Evolutionary conservation across 2,797 vertebrate species (phyloP).

Genomic region (Manis crassicaudata): DNA sequence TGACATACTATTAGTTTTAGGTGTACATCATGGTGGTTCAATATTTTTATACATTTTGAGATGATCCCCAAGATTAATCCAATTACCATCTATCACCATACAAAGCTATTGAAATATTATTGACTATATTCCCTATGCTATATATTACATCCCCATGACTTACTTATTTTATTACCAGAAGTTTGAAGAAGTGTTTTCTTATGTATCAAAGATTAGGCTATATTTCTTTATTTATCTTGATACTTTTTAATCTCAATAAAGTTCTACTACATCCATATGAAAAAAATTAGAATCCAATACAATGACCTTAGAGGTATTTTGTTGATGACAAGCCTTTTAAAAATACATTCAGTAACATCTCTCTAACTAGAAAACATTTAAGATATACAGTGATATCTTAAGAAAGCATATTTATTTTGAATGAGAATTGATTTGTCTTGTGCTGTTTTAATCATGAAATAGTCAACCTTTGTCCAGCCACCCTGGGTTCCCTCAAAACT

Average conservation of each 20-base stretch:
- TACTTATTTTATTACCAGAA: too few relatives aligned
- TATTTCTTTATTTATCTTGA: background rate
- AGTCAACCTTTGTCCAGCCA: background rate
- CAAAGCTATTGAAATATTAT: too few relatives aligned
- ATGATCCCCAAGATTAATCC: too few relatives aligned
- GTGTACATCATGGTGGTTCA: too few relatives aligned
- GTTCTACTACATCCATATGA: background rate
- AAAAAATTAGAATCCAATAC: background rate
- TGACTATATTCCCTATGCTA: too few relatives aligned
- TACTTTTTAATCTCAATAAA: background rate
- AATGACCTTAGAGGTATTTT: constrained; percentile 20
- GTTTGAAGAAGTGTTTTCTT: background rate
- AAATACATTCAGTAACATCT: constrained; percentile 36
- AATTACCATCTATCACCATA: too few relatives aligned
- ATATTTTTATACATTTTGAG: too few relatives aligned
- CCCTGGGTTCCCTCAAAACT: background rate
- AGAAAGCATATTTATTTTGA: constrained; percentile 36
- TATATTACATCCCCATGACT: too few relatives aligned
- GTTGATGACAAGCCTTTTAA: background rate
- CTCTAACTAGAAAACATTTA: constrained; percentile 35
- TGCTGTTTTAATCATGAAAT: constrained; percentile 8
- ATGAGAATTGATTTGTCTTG: background rate
- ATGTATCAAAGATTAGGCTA: background rate
- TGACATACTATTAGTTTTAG: too few relatives aligned
- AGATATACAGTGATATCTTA: background rate